A percentile compares a stretch with the other conserved stretches of the same genome.
Evolutionary conservation across 2,797 vertebrate genomes (phyloP).

Genomic region (Heterohyrax brucei): DNA sequence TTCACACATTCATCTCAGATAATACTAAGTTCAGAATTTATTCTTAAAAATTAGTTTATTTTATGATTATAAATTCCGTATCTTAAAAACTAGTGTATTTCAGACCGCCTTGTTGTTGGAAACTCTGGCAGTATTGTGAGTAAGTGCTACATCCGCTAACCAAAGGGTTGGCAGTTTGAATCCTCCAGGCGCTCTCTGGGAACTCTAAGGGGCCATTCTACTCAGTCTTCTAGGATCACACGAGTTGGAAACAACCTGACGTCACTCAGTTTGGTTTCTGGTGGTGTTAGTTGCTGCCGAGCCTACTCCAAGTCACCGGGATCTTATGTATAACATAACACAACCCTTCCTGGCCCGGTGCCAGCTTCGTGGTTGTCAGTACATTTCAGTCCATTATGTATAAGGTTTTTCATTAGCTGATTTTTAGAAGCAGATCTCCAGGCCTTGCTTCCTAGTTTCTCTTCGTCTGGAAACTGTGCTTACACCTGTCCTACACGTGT

Average conservation of each 20-base stretch:
- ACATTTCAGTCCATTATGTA: background rate
- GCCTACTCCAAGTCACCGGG: background rate
- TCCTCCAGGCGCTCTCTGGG: too few relatives aligned
- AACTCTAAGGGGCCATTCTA: too few relatives aligned
- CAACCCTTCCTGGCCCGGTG: background rate
- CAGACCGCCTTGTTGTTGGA: background rate
- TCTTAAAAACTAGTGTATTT: conserved; percentile 3
- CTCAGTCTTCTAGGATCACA: too few relatives aligned
- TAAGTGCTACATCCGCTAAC: too few relatives aligned
- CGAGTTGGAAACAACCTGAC: too few relatives aligned
- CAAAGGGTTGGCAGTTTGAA: too few relatives aligned
- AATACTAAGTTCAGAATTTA: conserved; percentile 22
- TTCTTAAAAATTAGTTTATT: conserved; percentile 57
- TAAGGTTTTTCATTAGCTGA: background rate
- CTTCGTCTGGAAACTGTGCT: background rate
- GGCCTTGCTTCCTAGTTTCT: background rate
- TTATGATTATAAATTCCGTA: background rate
- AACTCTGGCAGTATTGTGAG: too few relatives aligned
- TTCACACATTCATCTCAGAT: background rate
- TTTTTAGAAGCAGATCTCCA: background rate
- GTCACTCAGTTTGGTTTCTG: too few relatives aligned
- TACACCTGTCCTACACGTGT: background rate
- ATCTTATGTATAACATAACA: background rate
- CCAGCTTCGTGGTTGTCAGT: background rate
- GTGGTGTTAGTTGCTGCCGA: background rate